A percentile compares a stretch with the other conserved stretches of the same genome.
Evolutionary conservation across 1,140 invertebrate genomes (phyloP).

Genomic region (Euglossa dilemma): DNA sequence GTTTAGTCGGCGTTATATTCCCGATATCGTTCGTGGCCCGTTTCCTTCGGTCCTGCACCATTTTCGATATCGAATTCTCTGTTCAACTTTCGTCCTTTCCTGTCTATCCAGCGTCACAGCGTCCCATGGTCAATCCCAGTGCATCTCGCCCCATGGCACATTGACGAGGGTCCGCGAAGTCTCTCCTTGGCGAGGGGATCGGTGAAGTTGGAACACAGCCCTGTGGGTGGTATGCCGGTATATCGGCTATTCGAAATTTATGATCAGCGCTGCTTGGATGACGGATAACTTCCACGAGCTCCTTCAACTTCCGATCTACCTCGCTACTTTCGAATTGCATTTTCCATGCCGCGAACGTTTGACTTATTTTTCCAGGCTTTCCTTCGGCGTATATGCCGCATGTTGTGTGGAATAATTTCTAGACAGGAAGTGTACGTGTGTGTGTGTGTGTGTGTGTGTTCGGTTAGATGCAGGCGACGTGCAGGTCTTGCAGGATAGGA

Average conservation of each 20-base stretch:
- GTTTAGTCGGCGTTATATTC: neutral
- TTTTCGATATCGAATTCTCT: constrained; percentile 29
- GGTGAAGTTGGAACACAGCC: neutral
- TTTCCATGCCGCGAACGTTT: neutral
- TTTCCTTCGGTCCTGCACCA: neutral
- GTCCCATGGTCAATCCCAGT: constrained; percentile 19
- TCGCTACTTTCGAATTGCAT: neutral
- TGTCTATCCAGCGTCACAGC: neutral
- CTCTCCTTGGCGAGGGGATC: too few relatives aligned
- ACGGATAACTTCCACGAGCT: neutral
- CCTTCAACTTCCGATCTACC: neutral
- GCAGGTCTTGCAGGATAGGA: too few relatives aligned
- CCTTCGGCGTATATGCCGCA: too few relatives aligned
- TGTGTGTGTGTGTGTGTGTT: too few relatives aligned
- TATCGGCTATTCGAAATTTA: constrained; percentile 1
- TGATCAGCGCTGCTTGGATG: neutral
- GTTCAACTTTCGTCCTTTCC: neutral
- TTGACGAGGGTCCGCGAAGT: neutral
- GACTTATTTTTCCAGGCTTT: neutral
- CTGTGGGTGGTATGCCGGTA: neutral
- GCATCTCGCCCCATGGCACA: neutral
- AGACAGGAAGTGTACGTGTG: too few relatives aligned
- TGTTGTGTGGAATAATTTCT: too few relatives aligned
- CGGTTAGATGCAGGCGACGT: too few relatives aligned
- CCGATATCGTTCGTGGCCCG: neutral